A percentile compares a stretch with the other conserved stretches of the same genome.
These are phyloP conservation scores for Lithodes maja DNA, from an alignment of 2,888 invertebrate species.

Conservation along the genomic window DNA sequence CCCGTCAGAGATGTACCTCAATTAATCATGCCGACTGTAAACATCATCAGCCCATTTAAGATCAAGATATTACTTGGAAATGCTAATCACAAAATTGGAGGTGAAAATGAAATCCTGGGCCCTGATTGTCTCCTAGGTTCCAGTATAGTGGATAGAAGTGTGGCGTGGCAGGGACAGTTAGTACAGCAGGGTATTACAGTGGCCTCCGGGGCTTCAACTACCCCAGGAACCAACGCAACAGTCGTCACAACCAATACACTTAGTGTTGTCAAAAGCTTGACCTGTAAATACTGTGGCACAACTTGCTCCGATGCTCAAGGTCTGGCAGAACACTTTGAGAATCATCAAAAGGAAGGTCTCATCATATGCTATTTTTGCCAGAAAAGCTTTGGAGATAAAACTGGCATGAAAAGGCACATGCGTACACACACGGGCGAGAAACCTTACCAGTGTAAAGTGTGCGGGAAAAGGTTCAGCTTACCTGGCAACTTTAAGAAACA, in stretches of 20 bases:
- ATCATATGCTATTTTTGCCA: conserved; percentile 66
- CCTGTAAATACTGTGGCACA: conserved; percentile 49
- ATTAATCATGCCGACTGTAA: conserved; percentile 42
- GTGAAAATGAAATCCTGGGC: background rate
- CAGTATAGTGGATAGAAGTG: background rate
- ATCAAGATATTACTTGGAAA: conserved; percentile 51
- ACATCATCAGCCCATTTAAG: conserved; percentile 59
- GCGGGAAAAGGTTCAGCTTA: conserved; percentile 65
- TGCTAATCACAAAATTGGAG: conserved; percentile 13
- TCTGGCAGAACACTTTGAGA: conserved; percentile 56
- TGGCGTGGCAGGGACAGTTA: background rate
- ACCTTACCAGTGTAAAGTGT: conserved; percentile 66
- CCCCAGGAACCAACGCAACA: background rate
- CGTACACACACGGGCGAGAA: conserved; percentile 64
- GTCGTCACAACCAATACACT: background rate
- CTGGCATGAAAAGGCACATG: conserved; percentile 65
- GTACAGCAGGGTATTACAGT: background rate
- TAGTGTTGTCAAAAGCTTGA: conserved; percentile 38
- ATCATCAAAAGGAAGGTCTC: conserved; percentile 63
- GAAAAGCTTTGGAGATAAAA: conserved; percentile 67
- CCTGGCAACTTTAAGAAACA: conserved; percentile 68
- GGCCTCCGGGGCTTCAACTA: background rate
- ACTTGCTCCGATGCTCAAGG: conserved; percentile 40
- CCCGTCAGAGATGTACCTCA: conserved; percentile 15
- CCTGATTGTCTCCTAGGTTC: background rate